Evolutionary conservation across 2,113 vertebrate species (phyloP), one percentile per base, ranked within the genome.

Genomic region (Oreochromis spilurus): DNA sequence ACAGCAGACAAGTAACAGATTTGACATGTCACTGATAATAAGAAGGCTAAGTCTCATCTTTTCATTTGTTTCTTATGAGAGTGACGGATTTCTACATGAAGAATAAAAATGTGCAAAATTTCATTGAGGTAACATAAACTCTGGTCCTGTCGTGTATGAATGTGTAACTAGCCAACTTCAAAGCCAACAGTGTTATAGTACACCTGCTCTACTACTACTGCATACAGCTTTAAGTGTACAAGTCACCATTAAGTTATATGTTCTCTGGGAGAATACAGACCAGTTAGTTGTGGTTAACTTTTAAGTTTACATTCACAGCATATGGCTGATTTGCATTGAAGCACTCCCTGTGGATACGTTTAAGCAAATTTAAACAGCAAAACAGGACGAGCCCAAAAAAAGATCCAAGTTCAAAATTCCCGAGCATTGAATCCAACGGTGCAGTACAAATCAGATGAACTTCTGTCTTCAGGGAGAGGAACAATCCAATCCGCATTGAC

Each of bases 401-500:
- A 88, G 34, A 82, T 14, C 10, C 43, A 54, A 79, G 54, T 52
- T 34, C 6, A 34, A 13, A 77, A n/a, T 34, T 57, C 50, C 38
- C 5, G 34, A 86, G 81, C 55, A 83, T 72, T 26, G 86, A 91
- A 12, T 75, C 38, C 9, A 13, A 79, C n/a, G 19, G 29, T 82
- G 79, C 24, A 26, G 79, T 53, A 54, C 34, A 65, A 62, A 81
- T 85, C 43, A 45, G 58, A 89, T 85, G 31, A 72, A 79, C 24
- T 43, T 45, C 38, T 88, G 82, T 83, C 88, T 84, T 45, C 54
- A 1, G 14, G 55, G 43, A 81, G 79, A 75, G 67, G 55, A 88
- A 84, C 82, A 87, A 86, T 91, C 70, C 77, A 65, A 84, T 91
- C 34, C 87, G 50, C 48, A 85, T 31, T 77, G 16, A 55, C 54